Conservation (phyloP, 2,888 invertebrate species). For the Plagodis pulveraria region DNA sequence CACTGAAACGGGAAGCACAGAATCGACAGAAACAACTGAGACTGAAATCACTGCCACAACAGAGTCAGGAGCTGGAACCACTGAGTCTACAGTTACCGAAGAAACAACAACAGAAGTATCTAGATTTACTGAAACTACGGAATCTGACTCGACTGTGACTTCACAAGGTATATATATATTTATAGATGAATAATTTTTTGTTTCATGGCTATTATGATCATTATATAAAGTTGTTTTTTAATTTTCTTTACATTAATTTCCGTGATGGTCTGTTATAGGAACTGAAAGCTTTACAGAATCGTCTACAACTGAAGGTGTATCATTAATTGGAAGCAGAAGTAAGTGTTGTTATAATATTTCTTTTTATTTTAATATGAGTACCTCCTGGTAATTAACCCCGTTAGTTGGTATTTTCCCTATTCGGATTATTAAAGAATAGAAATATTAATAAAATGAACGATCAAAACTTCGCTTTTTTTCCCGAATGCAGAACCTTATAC, state of each 20-base stretch:
- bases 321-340: constrained; percentile 18
- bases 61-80: constrained; percentile 4
- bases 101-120: constrained; percentile 7
- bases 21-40: constrained; percentile 4
- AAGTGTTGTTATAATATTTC: constrained; percentile 7
- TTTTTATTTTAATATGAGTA: not conserved
- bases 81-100: not conserved
- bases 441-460: no score
- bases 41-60: constrained; percentile 16
- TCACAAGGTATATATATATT: not conserved
- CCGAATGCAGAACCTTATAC: no score
- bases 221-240: not conserved
- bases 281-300: constrained; percentile 19
- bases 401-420: no score
- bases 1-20: constrained; percentile 16
- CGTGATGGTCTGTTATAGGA: constrained; percentile 10
- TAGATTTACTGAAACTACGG: constrained; percentile 18
- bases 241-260: no score
- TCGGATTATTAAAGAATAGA: no score
- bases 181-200: not conserved
- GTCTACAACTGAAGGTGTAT: constrained; percentile 22
- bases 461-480: no score
- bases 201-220: not conserved
- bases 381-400: no score
- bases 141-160: not conserved